phyloP scores from a whole-genome alignment of 2,888 invertebrate species.

The Pocota personata region DNA sequence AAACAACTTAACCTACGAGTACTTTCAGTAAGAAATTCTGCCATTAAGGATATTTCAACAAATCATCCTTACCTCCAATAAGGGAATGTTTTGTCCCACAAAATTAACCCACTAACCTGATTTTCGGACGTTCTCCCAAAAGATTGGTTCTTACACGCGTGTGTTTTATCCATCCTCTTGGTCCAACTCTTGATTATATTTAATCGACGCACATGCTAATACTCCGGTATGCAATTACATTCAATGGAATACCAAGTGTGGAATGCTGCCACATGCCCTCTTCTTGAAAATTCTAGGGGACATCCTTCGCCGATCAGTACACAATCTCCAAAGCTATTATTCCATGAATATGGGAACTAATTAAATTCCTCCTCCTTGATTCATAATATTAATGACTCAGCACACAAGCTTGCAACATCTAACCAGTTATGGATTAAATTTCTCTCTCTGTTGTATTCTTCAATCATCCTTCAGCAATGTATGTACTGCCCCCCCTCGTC shows the following conservation, averaged over 20 bases:
- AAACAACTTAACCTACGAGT: no score
- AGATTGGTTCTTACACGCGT: slow-evolving; percentile 30
- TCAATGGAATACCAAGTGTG: slow-evolving; percentile 65
- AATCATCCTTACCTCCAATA: not conserved
- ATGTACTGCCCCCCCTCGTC: slow-evolving; percentile 7
- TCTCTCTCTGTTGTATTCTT: slow-evolving; percentile 20
- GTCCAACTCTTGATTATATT: slow-evolving; percentile 51
- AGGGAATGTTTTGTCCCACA: slow-evolving; percentile 34
- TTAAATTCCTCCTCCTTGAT: slow-evolving; percentile 72
- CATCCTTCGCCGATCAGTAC: slow-evolving; percentile 28
- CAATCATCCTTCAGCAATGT: slow-evolving; percentile 33
- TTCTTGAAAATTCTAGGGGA: slow-evolving; percentile 19
- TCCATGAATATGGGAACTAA: slow-evolving; percentile 48
- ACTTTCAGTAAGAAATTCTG: no score
- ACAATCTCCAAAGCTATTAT: slow-evolving; percentile 31
- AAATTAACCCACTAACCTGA: slow-evolving; percentile 47
- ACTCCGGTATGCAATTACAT: slow-evolving; percentile 56
- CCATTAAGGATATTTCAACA: no score
- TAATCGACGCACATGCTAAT: slow-evolving; percentile 57
- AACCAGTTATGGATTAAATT: slow-evolving; percentile 60
- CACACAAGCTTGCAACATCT: not conserved
- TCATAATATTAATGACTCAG: slow-evolving; percentile 62
- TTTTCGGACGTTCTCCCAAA: slow-evolving; percentile 10
- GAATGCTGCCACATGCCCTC: slow-evolving; percentile 63
- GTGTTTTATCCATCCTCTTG: slow-evolving; percentile 45